phyloP scores from a whole-genome alignment of 2,113 vertebrate species.

The Diadophis punctatus region DNA sequence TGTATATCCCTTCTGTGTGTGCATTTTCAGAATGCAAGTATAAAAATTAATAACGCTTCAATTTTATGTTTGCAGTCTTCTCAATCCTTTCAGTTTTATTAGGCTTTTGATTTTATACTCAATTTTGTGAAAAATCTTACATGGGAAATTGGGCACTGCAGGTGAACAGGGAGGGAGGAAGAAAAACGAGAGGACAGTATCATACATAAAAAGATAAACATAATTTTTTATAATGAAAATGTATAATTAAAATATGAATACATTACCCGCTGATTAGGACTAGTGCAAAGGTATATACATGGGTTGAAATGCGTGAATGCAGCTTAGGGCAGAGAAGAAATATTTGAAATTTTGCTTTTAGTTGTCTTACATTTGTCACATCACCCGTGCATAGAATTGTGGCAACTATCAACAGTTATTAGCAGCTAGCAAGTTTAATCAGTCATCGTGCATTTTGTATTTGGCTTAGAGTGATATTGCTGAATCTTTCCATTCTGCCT shows the following conservation, averaged over 20 bases:
- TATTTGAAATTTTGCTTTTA: not conserved
- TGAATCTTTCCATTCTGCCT: not conserved
- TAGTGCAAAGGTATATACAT: not conserved
- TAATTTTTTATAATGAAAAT: not conserved
- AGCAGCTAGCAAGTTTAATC: not conserved
- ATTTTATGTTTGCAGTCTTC: not conserved
- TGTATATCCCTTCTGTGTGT: not conserved
- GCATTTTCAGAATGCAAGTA: not conserved
- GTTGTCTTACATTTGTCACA: not conserved
- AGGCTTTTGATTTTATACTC: not conserved
- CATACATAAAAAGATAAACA: not conserved
- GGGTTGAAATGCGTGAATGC: not conserved
- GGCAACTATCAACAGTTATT: not conserved
- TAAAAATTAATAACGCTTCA: not conserved
- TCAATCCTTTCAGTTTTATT: not conserved
- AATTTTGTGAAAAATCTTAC: not conserved
- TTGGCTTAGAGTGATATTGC: not conserved
- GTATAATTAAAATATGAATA: not conserved
- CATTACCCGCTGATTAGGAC: not conserved
- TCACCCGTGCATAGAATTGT: not conserved
- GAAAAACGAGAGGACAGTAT: not conserved
- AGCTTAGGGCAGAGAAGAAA: not conserved
- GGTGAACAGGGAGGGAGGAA: not conserved
- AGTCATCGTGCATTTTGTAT: not conserved
- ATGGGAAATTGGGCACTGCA: not conserved